Percentiles rank a stretch among this genome's conserved stretches.
Evolutionary conservation across 2,888 invertebrate genomes (phyloP).

Genomic region (Rhagonycha lutea): DNA sequence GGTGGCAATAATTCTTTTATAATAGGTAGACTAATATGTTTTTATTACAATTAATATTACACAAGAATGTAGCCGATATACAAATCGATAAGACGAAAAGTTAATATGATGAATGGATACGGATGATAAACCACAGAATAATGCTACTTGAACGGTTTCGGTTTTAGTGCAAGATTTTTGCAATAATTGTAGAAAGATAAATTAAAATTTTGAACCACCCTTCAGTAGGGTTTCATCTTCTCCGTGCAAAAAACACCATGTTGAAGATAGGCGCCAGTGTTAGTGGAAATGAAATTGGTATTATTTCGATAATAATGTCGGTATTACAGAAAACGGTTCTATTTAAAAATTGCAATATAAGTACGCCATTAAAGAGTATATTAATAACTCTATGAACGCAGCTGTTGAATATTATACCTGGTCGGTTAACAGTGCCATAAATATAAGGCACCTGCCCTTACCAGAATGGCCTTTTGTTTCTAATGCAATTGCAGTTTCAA

Average conservation of each 20-base stretch:
- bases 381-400: slow-evolving; percentile 24
- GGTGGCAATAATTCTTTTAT: slow-evolving; percentile 27
- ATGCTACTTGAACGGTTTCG: neutral
- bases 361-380: slow-evolving; percentile 22
- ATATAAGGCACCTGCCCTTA: slow-evolving; percentile 26
- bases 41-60: neutral
- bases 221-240: neutral
- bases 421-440: slow-evolving; percentile 25
- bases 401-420: slow-evolving; percentile 19
- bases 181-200: too few relatives aligned
- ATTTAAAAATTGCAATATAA: slow-evolving; percentile 22
- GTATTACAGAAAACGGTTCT: neutral
- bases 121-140: neutral
- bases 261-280: neutral
- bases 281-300: neutral
- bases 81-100: neutral
- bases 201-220: too few relatives aligned
- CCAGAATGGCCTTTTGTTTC: slow-evolving; percentile 10
- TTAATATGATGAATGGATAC: neutral
- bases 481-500: neutral
- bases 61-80: neutral
- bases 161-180: neutral
- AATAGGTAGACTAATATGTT: neutral
- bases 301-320: neutral
- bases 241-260: neutral